Evolutionary conservation across 2,888 invertebrate species (phyloP).

Genomic region (Petrophora chlorosata): DNA sequence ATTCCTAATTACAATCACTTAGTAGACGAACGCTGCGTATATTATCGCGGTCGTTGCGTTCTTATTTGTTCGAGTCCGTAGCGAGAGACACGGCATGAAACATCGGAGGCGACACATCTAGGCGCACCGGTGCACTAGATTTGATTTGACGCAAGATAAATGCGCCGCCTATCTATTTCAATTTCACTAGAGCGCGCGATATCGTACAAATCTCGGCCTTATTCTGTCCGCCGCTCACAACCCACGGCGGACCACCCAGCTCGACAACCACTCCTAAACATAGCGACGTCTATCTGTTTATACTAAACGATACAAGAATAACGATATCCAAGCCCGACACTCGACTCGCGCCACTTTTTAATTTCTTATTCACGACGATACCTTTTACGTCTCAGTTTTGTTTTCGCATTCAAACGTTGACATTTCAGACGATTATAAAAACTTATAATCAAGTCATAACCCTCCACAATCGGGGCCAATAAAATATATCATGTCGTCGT

Average conservation of each 20-base stretch:
- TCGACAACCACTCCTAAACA: conserved; percentile 72
- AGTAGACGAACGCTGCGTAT: too few species aligned
- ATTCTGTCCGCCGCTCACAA: conserved; percentile 62
- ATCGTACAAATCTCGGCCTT: conserved; percentile 78
- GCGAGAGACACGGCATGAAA: conserved; percentile 39
- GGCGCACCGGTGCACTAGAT: conserved; percentile 74
- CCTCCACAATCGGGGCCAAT: conserved; percentile 47
- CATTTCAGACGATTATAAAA: conserved; percentile 52
- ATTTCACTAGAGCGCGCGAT: conserved; percentile 73
- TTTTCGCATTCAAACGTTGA: conserved; percentile 47
- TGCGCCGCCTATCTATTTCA: conserved; percentile 74
- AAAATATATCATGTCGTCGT: conserved; percentile 60
- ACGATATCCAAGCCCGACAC: conserved; percentile 57
- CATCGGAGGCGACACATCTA: conserved; percentile 66
- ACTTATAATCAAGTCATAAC: conserved; percentile 60
- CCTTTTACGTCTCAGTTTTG: conserved; percentile 37
- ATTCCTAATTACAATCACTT: too few species aligned
- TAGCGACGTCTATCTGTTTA: conserved; percentile 70
- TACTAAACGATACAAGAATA: conserved; percentile 62
- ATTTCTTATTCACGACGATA: conserved; percentile 28
- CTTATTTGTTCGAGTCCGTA: conserved; percentile 13
- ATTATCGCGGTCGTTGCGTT: background rate
- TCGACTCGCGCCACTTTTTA: conserved; percentile 31
- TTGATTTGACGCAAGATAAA: conserved; percentile 74
- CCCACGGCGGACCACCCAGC: conserved; percentile 75